Evolutionary conservation across 2,113 vertebrate genomes (phyloP).

Genomic region (Channa maculata): DNA sequence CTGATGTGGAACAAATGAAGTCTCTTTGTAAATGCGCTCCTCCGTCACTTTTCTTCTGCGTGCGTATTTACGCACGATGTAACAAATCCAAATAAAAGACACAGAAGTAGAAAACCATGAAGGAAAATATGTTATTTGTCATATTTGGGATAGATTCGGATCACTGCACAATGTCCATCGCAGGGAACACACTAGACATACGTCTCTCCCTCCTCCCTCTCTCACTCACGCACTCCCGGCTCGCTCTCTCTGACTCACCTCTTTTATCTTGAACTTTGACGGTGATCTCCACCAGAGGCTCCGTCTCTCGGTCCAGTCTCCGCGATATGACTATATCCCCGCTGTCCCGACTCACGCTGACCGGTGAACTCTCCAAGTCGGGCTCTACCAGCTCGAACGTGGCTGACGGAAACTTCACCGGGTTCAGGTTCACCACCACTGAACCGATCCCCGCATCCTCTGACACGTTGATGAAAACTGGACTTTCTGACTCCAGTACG

Average conservation of each 20-base stretch:
- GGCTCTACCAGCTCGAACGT: constrained; percentile 86
- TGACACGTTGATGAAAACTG: constrained; percentile 84
- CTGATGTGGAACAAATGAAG: not conserved
- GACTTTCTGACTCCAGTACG: constrained; percentile 69
- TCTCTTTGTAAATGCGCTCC: not conserved
- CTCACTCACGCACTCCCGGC: not conserved
- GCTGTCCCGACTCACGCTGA: constrained; percentile 84
- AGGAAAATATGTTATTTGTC: not conserved
- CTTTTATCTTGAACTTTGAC: constrained; percentile 86
- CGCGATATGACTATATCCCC: constrained; percentile 86
- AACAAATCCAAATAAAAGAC: not conserved
- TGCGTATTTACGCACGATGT: constrained; percentile 45
- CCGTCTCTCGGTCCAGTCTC: constrained; percentile 86
- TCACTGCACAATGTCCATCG: no score
- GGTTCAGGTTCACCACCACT: constrained; percentile 83
- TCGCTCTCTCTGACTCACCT: constrained; percentile 77
- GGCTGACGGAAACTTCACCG: constrained; percentile 80
- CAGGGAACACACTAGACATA: not conserved
- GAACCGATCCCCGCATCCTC: constrained; percentile 87
- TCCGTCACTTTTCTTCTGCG: not conserved
- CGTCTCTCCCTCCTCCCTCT: not conserved
- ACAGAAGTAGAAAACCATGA: not conserved
- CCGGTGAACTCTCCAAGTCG: constrained; percentile 80
- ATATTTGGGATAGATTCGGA: not conserved
- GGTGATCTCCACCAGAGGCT: constrained; percentile 82